Conservation (phyloP, 2,888 invertebrate genomes). For the Stegophylla sp. region DNA sequence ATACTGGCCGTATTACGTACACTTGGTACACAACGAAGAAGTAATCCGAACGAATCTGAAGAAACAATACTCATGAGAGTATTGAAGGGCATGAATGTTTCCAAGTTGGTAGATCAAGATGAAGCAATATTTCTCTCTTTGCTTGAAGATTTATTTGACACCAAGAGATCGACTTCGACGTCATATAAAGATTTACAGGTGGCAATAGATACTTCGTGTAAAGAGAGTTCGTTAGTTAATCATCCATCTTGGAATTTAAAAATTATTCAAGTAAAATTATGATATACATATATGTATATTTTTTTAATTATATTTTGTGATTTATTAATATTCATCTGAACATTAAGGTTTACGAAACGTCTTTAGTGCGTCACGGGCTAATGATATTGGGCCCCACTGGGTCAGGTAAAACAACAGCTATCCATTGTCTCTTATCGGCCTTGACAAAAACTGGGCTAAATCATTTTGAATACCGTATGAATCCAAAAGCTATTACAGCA, state of each 20-base stretch:
- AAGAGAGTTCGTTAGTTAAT: conserved; percentile 79
- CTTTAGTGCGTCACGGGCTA: conserved; percentile 91
- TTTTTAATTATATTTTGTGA: not conserved
- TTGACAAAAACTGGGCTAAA: conserved; percentile 82
- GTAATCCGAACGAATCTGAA: conserved; percentile 90
- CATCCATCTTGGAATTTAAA: conserved; percentile 96
- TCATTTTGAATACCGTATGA: conserved; percentile 97
- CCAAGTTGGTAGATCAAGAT: conserved; percentile 93
- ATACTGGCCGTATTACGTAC: conserved; percentile 93
- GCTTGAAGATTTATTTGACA: conserved; percentile 94
- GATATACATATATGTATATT: not conserved
- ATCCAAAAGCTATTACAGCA: conserved; percentile 96
- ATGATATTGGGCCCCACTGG: conserved; percentile 96
- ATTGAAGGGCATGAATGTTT: conserved; percentile 94
- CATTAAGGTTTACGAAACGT: conserved; percentile 86
- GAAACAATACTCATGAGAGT: conserved; percentile 98
- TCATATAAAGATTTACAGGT: conserved; percentile 86
- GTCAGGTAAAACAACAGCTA: conserved; percentile 93
- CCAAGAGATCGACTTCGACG: conserved; percentile 90
- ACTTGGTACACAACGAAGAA: conserved; percentile 88
- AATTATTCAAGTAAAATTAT: conserved; percentile 77
- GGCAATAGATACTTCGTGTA: conserved; percentile 84
- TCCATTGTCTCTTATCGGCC: conserved; percentile 87
- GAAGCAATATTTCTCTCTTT: conserved; percentile 95
- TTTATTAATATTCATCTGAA: too few relatives aligned